A percentile compares a stretch with the other conserved stretches of the same genome.
These are phyloP conservation scores for Schizothorax lantsangensis DNA, from an alignment of 2,797 vertebrate genomes.

Conservation along the genomic window DNA sequence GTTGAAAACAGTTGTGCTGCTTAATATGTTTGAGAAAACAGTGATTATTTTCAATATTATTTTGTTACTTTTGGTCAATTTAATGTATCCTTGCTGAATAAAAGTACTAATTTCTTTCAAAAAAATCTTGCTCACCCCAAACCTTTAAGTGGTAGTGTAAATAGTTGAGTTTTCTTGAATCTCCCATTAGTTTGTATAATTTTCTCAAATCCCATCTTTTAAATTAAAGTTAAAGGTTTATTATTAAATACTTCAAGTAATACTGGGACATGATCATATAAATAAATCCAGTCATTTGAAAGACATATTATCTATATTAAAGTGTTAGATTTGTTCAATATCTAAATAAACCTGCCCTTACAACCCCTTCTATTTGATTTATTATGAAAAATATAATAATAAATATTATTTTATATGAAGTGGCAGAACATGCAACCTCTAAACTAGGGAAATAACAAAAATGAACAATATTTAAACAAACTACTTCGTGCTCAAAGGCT, in stretches of 20 bases:
- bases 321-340: background rate
- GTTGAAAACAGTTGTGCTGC: background rate
- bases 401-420: conserved; percentile 28
- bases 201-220: background rate
- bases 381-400: conserved; percentile 43
- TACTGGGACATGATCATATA: conserved; percentile 3
- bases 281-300: conserved; percentile 3
- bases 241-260: background rate
- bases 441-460: conserved; percentile 24
- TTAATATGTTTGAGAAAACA: background rate
- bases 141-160: background rate
- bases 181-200: background rate
- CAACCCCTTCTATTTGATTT: background rate
- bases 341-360: conserved; percentile 31
- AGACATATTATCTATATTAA: conserved; percentile 6
- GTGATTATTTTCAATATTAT: background rate
- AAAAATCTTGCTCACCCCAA: background rate
- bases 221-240: background rate
- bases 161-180: background rate
- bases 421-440: conserved; percentile 45
- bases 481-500: conserved; percentile 19
- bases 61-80: background rate
- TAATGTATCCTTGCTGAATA: background rate
- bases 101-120: background rate
- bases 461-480: conserved; percentile 43